These are phyloP conservation scores for Linyphia triangularis DNA, from an alignment of 2,888 invertebrate species.

Conservation along the genomic window DNA sequence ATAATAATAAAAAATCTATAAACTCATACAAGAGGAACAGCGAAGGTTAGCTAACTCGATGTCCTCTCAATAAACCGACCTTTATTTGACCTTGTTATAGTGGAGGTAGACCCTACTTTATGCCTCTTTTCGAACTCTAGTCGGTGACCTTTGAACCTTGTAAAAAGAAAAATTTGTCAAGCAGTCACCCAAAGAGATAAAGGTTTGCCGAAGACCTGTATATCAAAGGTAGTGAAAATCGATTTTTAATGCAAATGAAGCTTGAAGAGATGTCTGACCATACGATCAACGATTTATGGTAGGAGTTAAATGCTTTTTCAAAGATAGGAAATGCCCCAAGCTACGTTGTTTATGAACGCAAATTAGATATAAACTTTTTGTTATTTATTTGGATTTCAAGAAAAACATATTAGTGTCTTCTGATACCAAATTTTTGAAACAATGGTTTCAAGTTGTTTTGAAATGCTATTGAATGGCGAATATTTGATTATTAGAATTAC, in stretches of 20 bases:
- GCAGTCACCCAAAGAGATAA: not conserved
- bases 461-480: no score
- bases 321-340: not conserved
- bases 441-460: no score
- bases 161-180: slow-evolving; percentile 31
- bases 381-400: no score
- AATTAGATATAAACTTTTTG: no score
- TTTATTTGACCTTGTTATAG: slow-evolving; percentile 62
- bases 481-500: no score
- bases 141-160: slow-evolving; percentile 35
- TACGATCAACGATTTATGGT: not conserved
- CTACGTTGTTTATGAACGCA: no score
- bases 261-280: slow-evolving; percentile 13
- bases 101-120: slow-evolving; percentile 40
- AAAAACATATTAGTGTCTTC: no score
- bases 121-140: slow-evolving; percentile 62
- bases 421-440: no score
- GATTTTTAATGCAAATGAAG: slow-evolving; percentile 31
- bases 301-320: not conserved
- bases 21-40: not conserved
- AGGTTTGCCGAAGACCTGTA: not conserved
- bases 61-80: slow-evolving; percentile 54
- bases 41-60: slow-evolving; percentile 53
- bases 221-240: not conserved
- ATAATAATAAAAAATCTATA: not conserved